Evolutionary conservation across 2,888 invertebrate genomes (phyloP), one percentile per base, ranked within the genome.

Genomic region (Eupithecia abbreviata): DNA sequence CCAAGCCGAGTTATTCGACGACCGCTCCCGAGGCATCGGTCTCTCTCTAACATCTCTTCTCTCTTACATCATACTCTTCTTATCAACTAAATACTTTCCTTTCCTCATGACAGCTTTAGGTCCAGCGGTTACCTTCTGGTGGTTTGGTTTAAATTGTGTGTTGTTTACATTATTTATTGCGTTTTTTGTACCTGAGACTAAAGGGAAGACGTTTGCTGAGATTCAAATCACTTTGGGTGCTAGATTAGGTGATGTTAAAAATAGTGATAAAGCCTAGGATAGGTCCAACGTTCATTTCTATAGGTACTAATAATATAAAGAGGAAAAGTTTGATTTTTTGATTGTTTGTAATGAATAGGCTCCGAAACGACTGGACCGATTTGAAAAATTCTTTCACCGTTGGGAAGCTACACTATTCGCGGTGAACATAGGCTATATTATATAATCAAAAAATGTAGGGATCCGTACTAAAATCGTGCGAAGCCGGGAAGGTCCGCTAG

Each of bases 131-230:
- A 90, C 89, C 0, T 92, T 90, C 67, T 91, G 89, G 89, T 65
- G 86, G 12, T 90, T 90, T 43, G 84, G 86, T 42, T 77, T 79
- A 0, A 85, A 85, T 45, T 87, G 88, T 72, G 73, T 90, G 2
- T 55, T 85, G 0, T 77, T 86, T 0, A 82, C 84, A 51, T 5
- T 84, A 4, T 86, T 90, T 69, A 82, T 90, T 2, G 41, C 84
- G 18, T 82, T 88, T 18, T 86, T 85, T 71, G 77, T 93, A 4
- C 93, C 93, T 0, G 93, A 93, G 74, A 93, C 93, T 3, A 93
- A 92, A 45, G 92, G 92, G 0, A 93, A 90, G 65, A 87, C 86
- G 3, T 90, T 93, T 68, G 81, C 82, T 0, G 92, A 93, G 73
- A 93, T 93, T 13, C 93, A 93, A 76, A 75, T 73, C 30, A 82